Percentiles rank a stretch among this genome's conserved stretches.
Evolutionary conservation across 2,113 vertebrate genomes (phyloP).

Genomic region (Nesogale talazaci): DNA sequence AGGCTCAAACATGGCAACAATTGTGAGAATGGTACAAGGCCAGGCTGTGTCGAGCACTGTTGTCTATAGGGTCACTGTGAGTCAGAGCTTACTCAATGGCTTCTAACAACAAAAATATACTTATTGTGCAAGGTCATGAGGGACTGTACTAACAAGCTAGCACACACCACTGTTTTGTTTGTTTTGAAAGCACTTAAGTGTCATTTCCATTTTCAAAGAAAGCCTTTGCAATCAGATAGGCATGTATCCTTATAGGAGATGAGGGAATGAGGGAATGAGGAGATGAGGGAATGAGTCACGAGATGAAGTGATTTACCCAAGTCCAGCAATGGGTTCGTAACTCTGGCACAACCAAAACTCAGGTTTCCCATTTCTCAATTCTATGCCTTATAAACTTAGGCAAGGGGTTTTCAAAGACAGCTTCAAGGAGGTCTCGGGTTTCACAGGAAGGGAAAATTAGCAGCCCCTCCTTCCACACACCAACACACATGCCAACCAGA

Average conservation of each 20-base stretch:
- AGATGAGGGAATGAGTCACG: conserved; percentile 18
- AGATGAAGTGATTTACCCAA: conserved; percentile 5
- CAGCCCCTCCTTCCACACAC: neutral
- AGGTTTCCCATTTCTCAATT: conserved; percentile 15
- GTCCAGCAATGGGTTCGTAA: neutral
- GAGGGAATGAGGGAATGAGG: conserved; percentile 5
- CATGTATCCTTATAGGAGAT: neutral
- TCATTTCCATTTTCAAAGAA: conserved; percentile 35
- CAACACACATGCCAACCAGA: neutral
- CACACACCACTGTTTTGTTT: conserved; percentile 4
- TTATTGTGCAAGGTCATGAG: conserved; percentile 28
- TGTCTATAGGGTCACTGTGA: too few relatives aligned
- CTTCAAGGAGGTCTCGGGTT: conserved; percentile 16
- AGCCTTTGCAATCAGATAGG: conserved; percentile 38
- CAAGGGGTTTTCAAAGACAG: conserved; percentile 53
- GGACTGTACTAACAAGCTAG: conserved; percentile 15
- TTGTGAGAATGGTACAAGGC: too few relatives aligned
- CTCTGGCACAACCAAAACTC: conserved; percentile 36
- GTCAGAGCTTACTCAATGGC: too few relatives aligned
- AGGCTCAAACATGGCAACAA: too few relatives aligned
- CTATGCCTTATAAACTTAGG: neutral
- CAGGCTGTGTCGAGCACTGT: too few relatives aligned
- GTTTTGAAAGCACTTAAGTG: conserved; percentile 21
- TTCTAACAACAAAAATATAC: neutral
- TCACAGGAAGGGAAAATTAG: neutral